A percentile compares a stretch with the other conserved stretches of the same genome.
These are phyloP conservation scores for Cordilura impudica DNA, from an alignment of 2,888 invertebrate species.

Conservation along the genomic window DNA sequence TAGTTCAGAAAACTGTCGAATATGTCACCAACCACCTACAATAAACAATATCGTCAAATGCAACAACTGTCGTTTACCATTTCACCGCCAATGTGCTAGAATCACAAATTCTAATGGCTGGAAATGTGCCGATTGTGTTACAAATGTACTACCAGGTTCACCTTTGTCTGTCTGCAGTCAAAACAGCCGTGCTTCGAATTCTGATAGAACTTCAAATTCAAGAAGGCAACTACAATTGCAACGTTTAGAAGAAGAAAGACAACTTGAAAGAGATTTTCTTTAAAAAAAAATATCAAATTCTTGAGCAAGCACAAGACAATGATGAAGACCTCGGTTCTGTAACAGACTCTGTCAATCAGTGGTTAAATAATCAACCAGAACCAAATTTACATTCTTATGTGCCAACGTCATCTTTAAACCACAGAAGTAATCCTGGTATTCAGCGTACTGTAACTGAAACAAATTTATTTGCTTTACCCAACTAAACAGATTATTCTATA, in stretches of 20 bases:
- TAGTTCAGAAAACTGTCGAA: neutral
- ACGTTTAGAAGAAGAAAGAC: neutral
- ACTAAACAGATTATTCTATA: no score
- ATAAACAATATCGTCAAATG: neutral
- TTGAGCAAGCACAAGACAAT: slow-evolving; percentile 6
- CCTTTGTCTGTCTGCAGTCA: neutral
- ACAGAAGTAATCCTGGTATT: no score
- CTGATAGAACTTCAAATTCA: neutral
- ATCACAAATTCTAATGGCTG: neutral
- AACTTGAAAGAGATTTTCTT: neutral
- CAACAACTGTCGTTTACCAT: neutral
- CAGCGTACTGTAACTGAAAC: no score
- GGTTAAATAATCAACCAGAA: slow-evolving; percentile 15
- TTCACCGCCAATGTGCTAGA: neutral
- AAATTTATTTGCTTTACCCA: no score
- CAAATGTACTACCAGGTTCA: neutral
- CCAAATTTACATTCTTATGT: no score
- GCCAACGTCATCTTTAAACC: no score
- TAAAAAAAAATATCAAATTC: slow-evolving; percentile 28
- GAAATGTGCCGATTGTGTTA: neutral
- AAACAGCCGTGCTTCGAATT: neutral
- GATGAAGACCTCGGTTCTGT: neutral
- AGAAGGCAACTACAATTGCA: neutral
- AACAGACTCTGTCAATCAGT: neutral
- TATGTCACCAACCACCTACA: neutral